Percentiles rank a stretch among this genome's conserved stretches.
Evolutionary conservation across 2,113 vertebrate genomes (phyloP).

Genomic region (Oryzias melastigma): DNA sequence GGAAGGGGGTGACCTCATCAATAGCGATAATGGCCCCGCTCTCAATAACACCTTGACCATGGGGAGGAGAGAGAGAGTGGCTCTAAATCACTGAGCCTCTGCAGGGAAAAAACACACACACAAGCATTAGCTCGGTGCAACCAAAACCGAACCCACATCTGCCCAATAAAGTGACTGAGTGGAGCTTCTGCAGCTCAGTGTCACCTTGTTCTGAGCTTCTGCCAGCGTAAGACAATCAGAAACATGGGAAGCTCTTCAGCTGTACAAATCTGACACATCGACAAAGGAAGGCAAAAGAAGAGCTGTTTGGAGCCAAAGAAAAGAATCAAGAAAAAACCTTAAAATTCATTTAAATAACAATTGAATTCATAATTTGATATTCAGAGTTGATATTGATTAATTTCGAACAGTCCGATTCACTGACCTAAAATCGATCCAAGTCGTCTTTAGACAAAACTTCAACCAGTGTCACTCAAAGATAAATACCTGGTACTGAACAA

Average conservation of each 20-base stretch:
- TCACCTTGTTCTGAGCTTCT: constrained; percentile 71
- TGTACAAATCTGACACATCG: constrained; percentile 61
- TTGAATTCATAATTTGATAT: too few species aligned
- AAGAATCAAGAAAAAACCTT: not conserved
- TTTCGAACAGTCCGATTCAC: too few species aligned
- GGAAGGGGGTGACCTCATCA: constrained; percentile 39
- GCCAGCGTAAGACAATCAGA: constrained; percentile 46
- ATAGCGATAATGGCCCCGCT: constrained; percentile 62
- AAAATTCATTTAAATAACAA: constrained; percentile 3
- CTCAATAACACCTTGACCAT: constrained; percentile 75
- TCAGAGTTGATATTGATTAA: too few species aligned
- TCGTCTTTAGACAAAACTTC: constrained; percentile 15
- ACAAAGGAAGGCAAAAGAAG: constrained; percentile 48
- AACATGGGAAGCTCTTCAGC: constrained; percentile 72
- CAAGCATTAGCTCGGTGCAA: not conserved
- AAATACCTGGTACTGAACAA: too few species aligned
- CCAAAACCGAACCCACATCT: constrained; percentile 28
- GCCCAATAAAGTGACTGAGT: constrained; percentile 58
- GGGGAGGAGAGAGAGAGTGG: constrained; percentile 46
- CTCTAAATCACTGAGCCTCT: constrained; percentile 40
- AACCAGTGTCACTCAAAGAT: too few species aligned
- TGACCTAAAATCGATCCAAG: too few species aligned
- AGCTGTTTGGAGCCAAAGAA: constrained; percentile 41
- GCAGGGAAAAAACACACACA: not conserved
- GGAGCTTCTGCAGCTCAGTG: constrained; percentile 54